Conservation (phyloP, 2,113 vertebrate genomes). For the Lasiurus cinereus region DNA sequence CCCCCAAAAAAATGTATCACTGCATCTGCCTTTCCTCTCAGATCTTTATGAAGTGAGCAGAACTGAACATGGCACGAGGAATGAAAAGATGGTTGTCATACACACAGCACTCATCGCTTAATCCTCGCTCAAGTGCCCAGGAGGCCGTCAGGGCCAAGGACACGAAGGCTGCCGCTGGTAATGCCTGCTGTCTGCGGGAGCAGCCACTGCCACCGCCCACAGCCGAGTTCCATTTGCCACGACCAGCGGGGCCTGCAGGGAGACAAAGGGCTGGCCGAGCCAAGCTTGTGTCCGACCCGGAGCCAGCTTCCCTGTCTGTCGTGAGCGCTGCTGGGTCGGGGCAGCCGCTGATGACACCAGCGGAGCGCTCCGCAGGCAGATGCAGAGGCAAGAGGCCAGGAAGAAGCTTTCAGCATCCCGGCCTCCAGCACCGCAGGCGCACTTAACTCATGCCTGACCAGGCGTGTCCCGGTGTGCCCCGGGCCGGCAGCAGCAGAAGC, state of each 20-base stretch:
- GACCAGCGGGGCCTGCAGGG: conserved; percentile 78
- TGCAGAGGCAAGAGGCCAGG: neutral
- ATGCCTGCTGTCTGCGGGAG: conserved; percentile 76
- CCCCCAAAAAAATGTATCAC: conserved; percentile 29
- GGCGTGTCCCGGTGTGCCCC: neutral
- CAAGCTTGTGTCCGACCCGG: conserved; percentile 55
- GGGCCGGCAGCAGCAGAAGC: neutral
- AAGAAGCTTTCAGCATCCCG: neutral
- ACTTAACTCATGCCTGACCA: conserved; percentile 43
- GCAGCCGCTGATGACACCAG: conserved; percentile 31
- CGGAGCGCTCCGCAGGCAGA: neutral
- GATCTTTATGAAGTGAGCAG: conserved; percentile 71
- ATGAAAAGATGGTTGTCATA: conserved; percentile 78
- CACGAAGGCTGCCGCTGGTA: conserved; percentile 65
- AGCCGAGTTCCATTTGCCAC: conserved; percentile 55
- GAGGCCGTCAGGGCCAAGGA: conserved; percentile 71
- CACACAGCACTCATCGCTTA: conserved; percentile 76
- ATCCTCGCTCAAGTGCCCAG: conserved; percentile 68
- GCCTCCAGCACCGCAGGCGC: neutral
- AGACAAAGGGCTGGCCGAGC: conserved; percentile 47
- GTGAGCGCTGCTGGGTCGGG: conserved; percentile 49
- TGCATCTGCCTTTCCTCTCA: conserved; percentile 80
- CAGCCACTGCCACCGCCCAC: conserved; percentile 18
- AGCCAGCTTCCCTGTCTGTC: conserved; percentile 71
- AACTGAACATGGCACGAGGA: conserved; percentile 73